Evolutionary conservation across 1,140 invertebrate genomes (phyloP).

Genomic region (Zaprionus africanus): DNA sequence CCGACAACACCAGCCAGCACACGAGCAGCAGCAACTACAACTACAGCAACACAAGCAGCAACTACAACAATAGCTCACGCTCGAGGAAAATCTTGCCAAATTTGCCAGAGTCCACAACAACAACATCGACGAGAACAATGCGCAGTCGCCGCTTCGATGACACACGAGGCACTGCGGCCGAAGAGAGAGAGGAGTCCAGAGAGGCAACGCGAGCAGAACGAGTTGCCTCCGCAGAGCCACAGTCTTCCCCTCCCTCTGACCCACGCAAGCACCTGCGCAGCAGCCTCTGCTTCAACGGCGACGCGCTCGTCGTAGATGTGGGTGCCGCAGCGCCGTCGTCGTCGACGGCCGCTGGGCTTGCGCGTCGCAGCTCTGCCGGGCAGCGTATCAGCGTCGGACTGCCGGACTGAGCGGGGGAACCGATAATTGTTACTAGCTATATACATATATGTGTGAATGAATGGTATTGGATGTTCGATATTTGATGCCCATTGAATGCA

Average conservation of each 20-base stretch:
- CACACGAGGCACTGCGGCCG: slow-evolving; percentile 30
- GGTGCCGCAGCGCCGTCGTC: slow-evolving; percentile 68
- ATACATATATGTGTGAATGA: slow-evolving; percentile 12
- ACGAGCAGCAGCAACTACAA: slow-evolving; percentile 55
- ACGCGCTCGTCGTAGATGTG: slow-evolving; percentile 71
- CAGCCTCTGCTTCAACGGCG: slow-evolving; percentile 80
- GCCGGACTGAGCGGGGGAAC: slow-evolving; percentile 64
- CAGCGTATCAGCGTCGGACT: slow-evolving; percentile 79
- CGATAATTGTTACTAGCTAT: slow-evolving; percentile 14
- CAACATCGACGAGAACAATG: slow-evolving; percentile 30
- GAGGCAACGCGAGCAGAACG: slow-evolving; percentile 33
- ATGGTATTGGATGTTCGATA: slow-evolving; percentile 37
- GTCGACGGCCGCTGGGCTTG: slow-evolving; percentile 78
- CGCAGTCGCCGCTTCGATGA: slow-evolving; percentile 41
- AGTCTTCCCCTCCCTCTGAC: slow-evolving; percentile 42
- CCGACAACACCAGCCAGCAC: slow-evolving; percentile 27
- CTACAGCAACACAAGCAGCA: slow-evolving; percentile 10
- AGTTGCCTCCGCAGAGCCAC: slow-evolving; percentile 30
- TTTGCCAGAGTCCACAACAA: slow-evolving; percentile 70
- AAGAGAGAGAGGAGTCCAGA: not conserved
- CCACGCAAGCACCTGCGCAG: slow-evolving; percentile 80
- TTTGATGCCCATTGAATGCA: slow-evolving; percentile 53
- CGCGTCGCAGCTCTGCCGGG: slow-evolving; percentile 84
- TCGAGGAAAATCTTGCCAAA: slow-evolving; percentile 66
- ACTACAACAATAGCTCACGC: slow-evolving; percentile 6